Conservation (phyloP, 2,888 invertebrate species). For the Subacronicta megacephala region DNA sequence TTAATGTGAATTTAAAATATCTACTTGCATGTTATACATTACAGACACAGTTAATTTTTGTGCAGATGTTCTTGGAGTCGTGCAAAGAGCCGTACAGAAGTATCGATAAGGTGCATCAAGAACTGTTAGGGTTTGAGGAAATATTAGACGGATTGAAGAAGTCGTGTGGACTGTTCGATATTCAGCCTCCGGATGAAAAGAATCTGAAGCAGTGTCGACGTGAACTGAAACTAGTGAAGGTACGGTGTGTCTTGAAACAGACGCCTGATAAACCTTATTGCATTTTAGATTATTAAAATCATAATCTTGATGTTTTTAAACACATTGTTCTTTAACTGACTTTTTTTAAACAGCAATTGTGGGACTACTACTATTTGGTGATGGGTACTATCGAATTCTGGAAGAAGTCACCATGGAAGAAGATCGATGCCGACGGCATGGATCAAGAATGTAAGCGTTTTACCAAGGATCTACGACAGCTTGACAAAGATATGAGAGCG, state of each 20-base stretch:
- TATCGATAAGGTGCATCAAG: slow-evolving; percentile 92
- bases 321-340: not conserved
- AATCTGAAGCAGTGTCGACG: slow-evolving; percentile 93
- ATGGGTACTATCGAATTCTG: slow-evolving; percentile 96
- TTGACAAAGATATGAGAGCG: slow-evolving; percentile 94
- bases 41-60: not conserved
- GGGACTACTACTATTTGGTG: slow-evolving; percentile 96
- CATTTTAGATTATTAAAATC: too few relatives aligned
- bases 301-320: not conserved
- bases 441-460: slow-evolving; percentile 98
- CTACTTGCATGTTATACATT: too few relatives aligned
- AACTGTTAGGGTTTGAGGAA: slow-evolving; percentile 91
- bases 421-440: slow-evolving; percentile 98
- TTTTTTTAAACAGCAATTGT: slow-evolving; percentile 89
- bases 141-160: slow-evolving; percentile 91
- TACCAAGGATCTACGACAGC: slow-evolving; percentile 94
- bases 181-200: slow-evolving; percentile 95
- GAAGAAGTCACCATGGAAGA: slow-evolving; percentile 98
- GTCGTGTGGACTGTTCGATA: slow-evolving; percentile 95
- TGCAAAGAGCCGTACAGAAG: slow-evolving; percentile 92
- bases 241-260: slow-evolving; percentile 58
- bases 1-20: too few relatives aligned
- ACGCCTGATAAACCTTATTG: too few relatives aligned
- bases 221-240: slow-evolving; percentile 94
- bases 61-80: slow-evolving; percentile 90